A percentile compares a stretch with the other conserved stretches of the same genome.
Evolutionary conservation across 2,113 vertebrate species (phyloP).

Genomic region (Peromyscus polionotus): DNA sequence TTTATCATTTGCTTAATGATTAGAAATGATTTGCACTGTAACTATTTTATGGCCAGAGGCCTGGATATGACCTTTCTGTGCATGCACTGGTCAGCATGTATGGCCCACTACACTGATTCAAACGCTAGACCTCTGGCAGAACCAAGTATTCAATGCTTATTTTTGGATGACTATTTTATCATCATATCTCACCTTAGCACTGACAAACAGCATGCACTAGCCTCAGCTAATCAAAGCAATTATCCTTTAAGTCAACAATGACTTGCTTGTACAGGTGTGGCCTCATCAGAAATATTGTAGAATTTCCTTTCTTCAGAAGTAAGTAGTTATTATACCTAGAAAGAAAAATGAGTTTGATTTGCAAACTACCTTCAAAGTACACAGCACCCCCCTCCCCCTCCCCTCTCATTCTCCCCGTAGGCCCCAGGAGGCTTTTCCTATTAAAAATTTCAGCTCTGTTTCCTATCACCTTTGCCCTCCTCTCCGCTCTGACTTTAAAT

Average conservation of each 20-base stretch:
- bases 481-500: constrained; percentile 69
- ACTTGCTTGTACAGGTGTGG: neutral
- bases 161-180: neutral
- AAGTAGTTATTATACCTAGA: constrained; percentile 26
- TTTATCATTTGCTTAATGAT: neutral
- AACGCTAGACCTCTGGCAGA: neutral
- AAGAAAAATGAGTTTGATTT: constrained; percentile 67
- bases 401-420: neutral
- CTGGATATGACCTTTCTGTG: neutral
- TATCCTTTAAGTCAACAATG: neutral
- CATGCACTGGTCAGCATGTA: neutral
- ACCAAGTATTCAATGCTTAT: neutral
- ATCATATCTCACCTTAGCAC: neutral
- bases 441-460: constrained; percentile 75
- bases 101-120: neutral
- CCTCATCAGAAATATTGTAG: constrained; percentile 43
- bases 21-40: neutral
- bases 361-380: constrained; percentile 61
- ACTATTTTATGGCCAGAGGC: neutral
- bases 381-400: neutral
- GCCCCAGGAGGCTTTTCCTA: constrained; percentile 63
- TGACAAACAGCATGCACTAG: neutral
- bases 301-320: constrained; percentile 54
- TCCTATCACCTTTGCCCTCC: constrained; percentile 75
- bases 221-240: constrained; percentile 11